Evolutionary conservation across 2,888 invertebrate genomes (phyloP), one percentile per base, ranked within the genome.

Genomic region (Drosophila kambysellisi): DNA sequence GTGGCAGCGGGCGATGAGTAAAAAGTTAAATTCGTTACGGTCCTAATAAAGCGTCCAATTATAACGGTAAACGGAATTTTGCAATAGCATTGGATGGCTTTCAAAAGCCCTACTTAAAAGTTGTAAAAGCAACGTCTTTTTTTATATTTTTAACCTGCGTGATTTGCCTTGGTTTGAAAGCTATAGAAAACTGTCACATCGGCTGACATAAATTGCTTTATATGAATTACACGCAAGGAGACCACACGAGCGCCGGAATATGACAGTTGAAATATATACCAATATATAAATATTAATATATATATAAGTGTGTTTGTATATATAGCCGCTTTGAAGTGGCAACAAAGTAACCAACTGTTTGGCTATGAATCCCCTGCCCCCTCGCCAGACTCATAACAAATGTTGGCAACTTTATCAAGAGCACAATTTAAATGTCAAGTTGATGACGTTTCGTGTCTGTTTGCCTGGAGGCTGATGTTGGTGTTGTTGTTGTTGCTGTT

Each of bases 381-480:
- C 43, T 11, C 11, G 17, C 50, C 9, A 8, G 56, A 50, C 52
- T 57, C 77, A 79, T 76, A 74, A 72, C 70, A 86, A 81, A 83
- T 90, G 88, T 89, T 88, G 85, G 89, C 85, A 90, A 89, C 87
- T 88, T 88, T 88, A 88, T 88, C 87, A 88, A 77, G 75, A 80
- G 89, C 70, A 89, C 87, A 90, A 90, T 88, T 88, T 89, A 88
- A 88, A 88, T 90, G 87, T 88, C 87, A 89, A 70, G 74, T 67
- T 74, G 90, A 86, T 82, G 88, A 89, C 89, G 89, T 87, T 82
- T 75, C 82, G 78, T 89, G 90, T 87, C 81, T 89, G 79, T 82
- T 80, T 62, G 39, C 54, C 54, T 81, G 79, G 58, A 69, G 83
- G 54, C 48, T 70, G 83, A 56, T 50, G 68, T 53, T 68, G 83